A percentile compares a stretch with the other conserved stretches of the same genome.
Conservation (phyloP, 2,797 vertebrate species). For the Poecilia wingei region DNA sequence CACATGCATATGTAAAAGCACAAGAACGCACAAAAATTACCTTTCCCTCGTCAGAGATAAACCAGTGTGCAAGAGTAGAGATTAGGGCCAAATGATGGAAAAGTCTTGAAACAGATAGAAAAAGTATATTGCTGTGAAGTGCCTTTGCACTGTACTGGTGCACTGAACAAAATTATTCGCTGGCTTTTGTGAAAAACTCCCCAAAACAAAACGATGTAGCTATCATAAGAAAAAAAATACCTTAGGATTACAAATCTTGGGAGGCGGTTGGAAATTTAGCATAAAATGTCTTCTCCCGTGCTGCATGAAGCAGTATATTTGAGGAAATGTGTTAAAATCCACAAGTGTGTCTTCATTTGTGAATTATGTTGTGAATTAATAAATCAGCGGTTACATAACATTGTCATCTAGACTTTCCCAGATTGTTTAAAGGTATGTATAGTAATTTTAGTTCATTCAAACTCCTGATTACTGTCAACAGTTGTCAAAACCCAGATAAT, state of each 20-base stretch:
- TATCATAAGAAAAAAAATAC: neutral
- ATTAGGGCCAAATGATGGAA: neutral
- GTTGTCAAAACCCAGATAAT: too few species aligned
- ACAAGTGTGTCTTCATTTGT: neutral
- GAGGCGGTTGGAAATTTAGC: neutral
- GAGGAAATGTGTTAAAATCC: neutral
- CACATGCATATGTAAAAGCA: constrained; percentile 10
- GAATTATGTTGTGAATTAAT: neutral
- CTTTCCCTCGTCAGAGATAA: neutral
- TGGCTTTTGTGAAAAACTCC: neutral
- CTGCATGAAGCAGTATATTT: neutral
- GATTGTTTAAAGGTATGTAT: neutral
- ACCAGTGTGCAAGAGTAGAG: neutral
- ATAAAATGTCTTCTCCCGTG: neutral
- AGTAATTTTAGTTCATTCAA: neutral
- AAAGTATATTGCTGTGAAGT: neutral
- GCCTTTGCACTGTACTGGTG: neutral
- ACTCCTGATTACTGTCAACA: neutral
- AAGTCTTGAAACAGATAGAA: constrained; percentile 14
- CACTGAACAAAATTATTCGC: neutral
- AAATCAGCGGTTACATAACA: neutral
- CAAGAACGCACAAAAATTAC: neutral
- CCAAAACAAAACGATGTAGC: neutral
- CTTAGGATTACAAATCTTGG: neutral
- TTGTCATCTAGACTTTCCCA: neutral